Evolutionary conservation across 2,797 vertebrate species (phyloP).

Genomic region (Ambastaia sidthimunki): DNA sequence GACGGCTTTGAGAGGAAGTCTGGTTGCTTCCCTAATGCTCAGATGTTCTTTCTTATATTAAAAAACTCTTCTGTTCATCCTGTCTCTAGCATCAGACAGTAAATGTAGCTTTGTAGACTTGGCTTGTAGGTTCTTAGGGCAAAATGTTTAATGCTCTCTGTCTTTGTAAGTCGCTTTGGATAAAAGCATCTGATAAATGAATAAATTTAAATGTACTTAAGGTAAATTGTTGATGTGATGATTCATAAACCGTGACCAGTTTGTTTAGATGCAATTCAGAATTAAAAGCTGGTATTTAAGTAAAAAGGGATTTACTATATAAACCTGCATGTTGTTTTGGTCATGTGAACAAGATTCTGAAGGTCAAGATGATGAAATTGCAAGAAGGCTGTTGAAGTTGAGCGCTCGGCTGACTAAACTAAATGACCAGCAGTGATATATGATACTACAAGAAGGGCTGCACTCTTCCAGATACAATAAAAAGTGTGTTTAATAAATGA

Average conservation of each 20-base stretch:
- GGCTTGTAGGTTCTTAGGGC: too few relatives aligned
- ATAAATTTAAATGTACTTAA: slow-evolving; percentile 65
- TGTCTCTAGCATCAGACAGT: too few relatives aligned
- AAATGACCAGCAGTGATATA: slow-evolving; percentile 18
- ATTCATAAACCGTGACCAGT: neutral
- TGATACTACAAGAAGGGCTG: neutral
- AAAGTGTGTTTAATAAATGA: too few relatives aligned
- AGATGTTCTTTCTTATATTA: too few relatives aligned
- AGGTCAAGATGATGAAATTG: slow-evolving; percentile 72
- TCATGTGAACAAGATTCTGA: slow-evolving; percentile 64
- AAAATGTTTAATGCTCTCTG: too few relatives aligned
- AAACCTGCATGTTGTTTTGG: neutral
- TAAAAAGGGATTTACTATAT: neutral
- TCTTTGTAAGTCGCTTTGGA: too few relatives aligned
- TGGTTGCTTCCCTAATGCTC: slow-evolving; percentile 57
- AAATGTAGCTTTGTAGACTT: too few relatives aligned
- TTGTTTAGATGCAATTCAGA: neutral
- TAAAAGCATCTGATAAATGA: too few relatives aligned
- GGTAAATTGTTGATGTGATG: neutral
- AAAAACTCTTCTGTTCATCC: too few relatives aligned
- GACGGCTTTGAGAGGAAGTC: slow-evolving; percentile 68
- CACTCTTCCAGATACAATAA: neutral
- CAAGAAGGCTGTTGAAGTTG: slow-evolving; percentile 75
- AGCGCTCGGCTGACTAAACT: slow-evolving; percentile 74
- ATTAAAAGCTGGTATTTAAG: neutral